Percentiles rank a stretch among this genome's conserved stretches.
phyloP scores from a whole-genome alignment of 2,888 invertebrate species.

The Standfussiana lucernea region DNA sequence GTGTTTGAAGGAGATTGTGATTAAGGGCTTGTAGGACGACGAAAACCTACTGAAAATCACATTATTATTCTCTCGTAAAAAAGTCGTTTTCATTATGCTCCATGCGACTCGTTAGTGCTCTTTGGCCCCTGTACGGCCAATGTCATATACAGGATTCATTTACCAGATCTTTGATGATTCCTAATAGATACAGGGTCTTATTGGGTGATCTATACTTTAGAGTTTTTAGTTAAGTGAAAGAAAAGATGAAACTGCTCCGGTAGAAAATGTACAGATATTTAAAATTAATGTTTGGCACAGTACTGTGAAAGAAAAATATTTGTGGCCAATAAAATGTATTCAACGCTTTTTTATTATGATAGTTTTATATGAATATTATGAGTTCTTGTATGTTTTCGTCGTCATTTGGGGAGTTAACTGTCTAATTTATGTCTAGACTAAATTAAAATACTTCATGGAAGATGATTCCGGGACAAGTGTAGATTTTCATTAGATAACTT shows the following conservation, averaged over 20 bases:
- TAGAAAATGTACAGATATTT: slow-evolving; percentile 17
- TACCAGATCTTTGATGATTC: neutral
- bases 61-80: no score
- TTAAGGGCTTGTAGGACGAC: neutral
- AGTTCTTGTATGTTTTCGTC: slow-evolving; percentile 39
- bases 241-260: neutral
- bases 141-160: neutral
- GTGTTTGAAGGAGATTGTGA: neutral
- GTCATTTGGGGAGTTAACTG: slow-evolving; percentile 27
- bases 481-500: neutral
- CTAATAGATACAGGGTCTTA: neutral
- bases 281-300: slow-evolving; percentile 53
- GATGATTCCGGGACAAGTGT: slow-evolving; percentile 10
- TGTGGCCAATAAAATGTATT: slow-evolving; percentile 52
- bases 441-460: slow-evolving; percentile 39
- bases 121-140: no score
- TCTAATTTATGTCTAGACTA: slow-evolving; percentile 44
- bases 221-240: no score
- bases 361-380: slow-evolving; percentile 61
- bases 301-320: slow-evolving; percentile 44
- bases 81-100: no score
- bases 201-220: no score
- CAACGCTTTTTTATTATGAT: slow-evolving; percentile 57
- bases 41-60: no score
- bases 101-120: no score